These are phyloP conservation scores for Drosophila ustulata DNA, from an alignment of 2,888 invertebrate genomes.

Conservation along the genomic window DNA sequence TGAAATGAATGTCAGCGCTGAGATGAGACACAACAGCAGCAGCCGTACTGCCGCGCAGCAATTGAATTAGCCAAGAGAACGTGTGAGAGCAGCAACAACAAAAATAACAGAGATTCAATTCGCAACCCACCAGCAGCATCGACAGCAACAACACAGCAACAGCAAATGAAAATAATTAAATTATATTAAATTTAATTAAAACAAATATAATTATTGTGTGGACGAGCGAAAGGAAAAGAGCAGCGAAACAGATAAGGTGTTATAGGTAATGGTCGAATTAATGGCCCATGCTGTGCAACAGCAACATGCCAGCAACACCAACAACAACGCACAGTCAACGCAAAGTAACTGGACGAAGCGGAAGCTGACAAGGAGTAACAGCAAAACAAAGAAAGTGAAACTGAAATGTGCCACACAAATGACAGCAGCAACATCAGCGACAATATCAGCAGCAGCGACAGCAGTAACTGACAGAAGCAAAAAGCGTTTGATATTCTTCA, in stretches of 20 bases:
- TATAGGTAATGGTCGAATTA: conserved; percentile 53
- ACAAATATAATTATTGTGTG: conserved; percentile 39
- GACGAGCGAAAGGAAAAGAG: neutral
- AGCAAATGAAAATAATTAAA: conserved; percentile 28
- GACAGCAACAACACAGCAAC: conserved; percentile 23
- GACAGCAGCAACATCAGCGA: conserved; percentile 17
- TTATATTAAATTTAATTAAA: conserved; percentile 20
- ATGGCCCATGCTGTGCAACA: conserved; percentile 53
- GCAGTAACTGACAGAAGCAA: conserved; percentile 25
- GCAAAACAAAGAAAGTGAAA: conserved; percentile 51
- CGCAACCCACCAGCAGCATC: conserved; percentile 1
- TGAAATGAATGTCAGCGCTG: conserved; percentile 14
- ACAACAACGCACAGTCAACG: conserved; percentile 3
- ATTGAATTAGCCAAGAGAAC: conserved; percentile 32
- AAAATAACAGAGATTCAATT: neutral
- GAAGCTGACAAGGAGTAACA: conserved; percentile 33
- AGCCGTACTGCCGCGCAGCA: conserved; percentile 4
- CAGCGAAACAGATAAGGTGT: neutral
- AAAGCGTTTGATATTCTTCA: conserved; percentile 41
- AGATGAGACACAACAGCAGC: neutral
- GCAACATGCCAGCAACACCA: conserved; percentile 14
- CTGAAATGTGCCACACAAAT: conserved; percentile 47
- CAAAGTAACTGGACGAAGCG: conserved; percentile 24
- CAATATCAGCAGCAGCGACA: conserved; percentile 32
- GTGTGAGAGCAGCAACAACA: conserved; percentile 31